These are phyloP conservation scores for Lucilia sericata DNA, from an alignment of 1,140 invertebrate species.

Conservation along the genomic window DNA sequence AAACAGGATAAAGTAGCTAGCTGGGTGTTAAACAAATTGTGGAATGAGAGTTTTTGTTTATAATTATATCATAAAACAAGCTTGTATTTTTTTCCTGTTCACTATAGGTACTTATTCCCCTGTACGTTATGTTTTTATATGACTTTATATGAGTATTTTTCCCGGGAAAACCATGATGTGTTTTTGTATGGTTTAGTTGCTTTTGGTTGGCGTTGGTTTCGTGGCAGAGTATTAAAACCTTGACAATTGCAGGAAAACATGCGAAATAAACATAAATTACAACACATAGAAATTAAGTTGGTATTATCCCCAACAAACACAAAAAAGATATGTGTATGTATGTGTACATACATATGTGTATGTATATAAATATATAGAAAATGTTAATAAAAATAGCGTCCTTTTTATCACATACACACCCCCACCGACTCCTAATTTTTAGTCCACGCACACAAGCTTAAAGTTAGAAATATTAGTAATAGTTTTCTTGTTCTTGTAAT, in stretches of 20 bases:
- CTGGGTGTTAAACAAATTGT: no score
- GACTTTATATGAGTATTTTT: no score
- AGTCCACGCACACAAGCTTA: no score
- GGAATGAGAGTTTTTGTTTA: not conserved
- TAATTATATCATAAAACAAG: conserved; percentile 60
- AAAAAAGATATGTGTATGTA: conserved; percentile 1
- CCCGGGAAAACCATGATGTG: not conserved
- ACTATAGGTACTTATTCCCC: not conserved
- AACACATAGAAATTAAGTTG: conserved; percentile 44
- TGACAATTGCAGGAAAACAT: conserved; percentile 64
- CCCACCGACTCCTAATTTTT: no score
- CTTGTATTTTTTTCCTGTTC: conserved; percentile 5
- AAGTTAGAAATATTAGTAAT: no score
- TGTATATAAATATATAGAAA: no score
- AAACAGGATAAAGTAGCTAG: no score
- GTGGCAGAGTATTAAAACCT: conserved; percentile 50
- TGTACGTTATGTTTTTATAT: not conserved
- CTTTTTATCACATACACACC: no score
- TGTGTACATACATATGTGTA: not conserved
- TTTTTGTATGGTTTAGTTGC: not conserved
- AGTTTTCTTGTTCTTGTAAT: no score
- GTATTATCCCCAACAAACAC: conserved; percentile 9
- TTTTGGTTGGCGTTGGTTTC: not conserved
- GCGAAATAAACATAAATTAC: conserved; percentile 65
- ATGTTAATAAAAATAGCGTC: no score